A percentile compares a stretch with the other conserved stretches of the same genome.
phyloP scores from a whole-genome alignment of 2,888 invertebrate species.

The Escarpia spicata region DNA sequence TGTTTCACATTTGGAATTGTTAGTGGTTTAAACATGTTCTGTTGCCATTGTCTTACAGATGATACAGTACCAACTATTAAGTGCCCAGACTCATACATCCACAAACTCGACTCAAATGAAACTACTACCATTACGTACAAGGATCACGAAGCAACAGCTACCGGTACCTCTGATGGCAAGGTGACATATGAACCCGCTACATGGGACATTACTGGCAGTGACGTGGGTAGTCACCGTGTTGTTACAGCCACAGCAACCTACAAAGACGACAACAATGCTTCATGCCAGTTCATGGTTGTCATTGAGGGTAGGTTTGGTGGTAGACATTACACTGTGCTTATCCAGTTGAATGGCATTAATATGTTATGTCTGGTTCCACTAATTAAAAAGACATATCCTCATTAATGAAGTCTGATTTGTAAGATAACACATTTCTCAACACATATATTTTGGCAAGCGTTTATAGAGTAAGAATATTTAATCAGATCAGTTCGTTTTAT shows the following conservation, averaged over 20 bases:
- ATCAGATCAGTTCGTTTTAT: too few species aligned
- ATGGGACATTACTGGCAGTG: neutral
- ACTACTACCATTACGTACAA: neutral
- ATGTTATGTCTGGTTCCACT: neutral
- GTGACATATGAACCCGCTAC: neutral
- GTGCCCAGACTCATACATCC: neutral
- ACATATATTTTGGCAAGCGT: too few species aligned
- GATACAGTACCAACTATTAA: neutral
- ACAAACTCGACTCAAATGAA: neutral
- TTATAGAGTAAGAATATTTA: too few species aligned
- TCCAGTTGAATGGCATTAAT: neutral
- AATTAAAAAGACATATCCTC: neutral
- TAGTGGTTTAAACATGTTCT: neutral
- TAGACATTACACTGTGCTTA: neutral
- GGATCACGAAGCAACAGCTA: neutral
- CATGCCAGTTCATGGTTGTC: neutral
- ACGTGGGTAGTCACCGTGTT: neutral
- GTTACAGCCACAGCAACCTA: neutral
- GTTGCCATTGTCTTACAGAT: neutral
- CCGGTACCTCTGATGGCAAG: neutral
- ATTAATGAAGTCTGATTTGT: neutral
- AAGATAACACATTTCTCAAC: neutral
- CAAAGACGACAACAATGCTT: neutral
- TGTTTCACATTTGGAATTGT: neutral
- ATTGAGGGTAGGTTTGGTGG: neutral